Evolutionary conservation across 1,140 invertebrate species (phyloP), one percentile per base, ranked within the genome.

Genomic region (Leptestheria dahalacensis): DNA sequence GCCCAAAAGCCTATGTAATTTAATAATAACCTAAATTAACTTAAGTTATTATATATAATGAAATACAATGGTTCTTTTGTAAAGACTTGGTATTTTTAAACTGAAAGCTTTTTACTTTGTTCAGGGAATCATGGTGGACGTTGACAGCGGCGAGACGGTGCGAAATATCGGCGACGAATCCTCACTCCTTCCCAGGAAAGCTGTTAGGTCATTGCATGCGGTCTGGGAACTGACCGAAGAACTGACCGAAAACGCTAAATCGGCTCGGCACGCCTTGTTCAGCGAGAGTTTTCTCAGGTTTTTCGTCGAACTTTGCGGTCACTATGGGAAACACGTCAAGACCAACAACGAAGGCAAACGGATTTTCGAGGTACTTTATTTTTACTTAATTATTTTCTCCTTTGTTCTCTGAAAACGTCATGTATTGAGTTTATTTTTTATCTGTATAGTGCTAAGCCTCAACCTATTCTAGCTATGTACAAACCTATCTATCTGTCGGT

Each of bases 201-300:
- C 83, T 21, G 72, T 77, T 48, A 77, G 77, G 64, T 77, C 77
- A 23, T 72, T 84, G 49, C 74, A 76, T 61, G 76, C 77, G 2
- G 78, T 82, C 3, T 68, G 85, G 2, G 78, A 82, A 58, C 73
- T 82, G 67, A 75, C 79, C 52, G 72, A 70, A 64, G 73, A 68
- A 18, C 69, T 74, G 54, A 60, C 67, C 60, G 71, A 66, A 59
- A 63, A 65, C 51, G 66, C 63, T 21, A 66, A 70, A 58, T 74
- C 72, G 60, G 71, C 66, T 41, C 69, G 78, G n/a, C 82, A 83
- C 68, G 71, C 81, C 59, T 72, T 82, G 62, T 75, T 83, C 28
- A 77, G 77, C 10, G 82, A 85, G 70, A 81, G 82, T 15, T 81
- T 84, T 66, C 67, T 84, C 10, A 68, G 80, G 24, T 74, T 82